Evolutionary conservation across 2,797 vertebrate species (phyloP).

Genomic region (Tamandua tetradactyla): DNA sequence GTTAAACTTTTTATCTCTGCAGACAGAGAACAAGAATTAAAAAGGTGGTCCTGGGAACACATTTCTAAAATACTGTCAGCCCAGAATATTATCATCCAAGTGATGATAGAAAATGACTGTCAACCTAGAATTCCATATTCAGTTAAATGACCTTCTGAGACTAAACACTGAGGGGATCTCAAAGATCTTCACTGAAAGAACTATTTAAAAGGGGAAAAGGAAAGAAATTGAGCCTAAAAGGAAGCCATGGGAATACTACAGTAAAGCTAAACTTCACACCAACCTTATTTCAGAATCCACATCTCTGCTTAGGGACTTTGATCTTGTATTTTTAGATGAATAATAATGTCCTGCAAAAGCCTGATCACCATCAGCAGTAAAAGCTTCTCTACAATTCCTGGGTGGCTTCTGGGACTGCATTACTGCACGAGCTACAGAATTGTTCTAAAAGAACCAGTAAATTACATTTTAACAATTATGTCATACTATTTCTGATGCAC

Average conservation of each 20-base stretch:
- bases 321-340: conserved; percentile 79
- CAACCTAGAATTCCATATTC: background rate
- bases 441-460: conserved; percentile 68
- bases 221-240: background rate
- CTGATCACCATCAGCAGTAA: conserved; percentile 87
- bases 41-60: background rate
- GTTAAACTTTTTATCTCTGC: too few species aligned
- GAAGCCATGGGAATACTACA: background rate
- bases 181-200: background rate
- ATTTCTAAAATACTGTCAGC: background rate
- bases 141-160: background rate
- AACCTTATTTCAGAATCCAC: conserved; percentile 96
- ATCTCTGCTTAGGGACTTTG: conserved; percentile 89
- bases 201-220: background rate
- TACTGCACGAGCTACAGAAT: conserved; percentile 83
- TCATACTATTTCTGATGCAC: background rate
- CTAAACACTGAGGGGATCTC: background rate
- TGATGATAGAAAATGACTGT: background rate
- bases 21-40: background rate
- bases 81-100: background rate
- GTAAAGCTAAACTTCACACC: conserved; percentile 49
- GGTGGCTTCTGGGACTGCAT: conserved; percentile 85
- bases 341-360: conserved; percentile 87
- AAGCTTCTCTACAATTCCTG: conserved; percentile 87
- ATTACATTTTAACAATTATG: conserved; percentile 10